Evolutionary conservation across 2,797 vertebrate species (phyloP), one percentile per base, ranked within the genome.

Genomic region (Falco columbarius): DNA sequence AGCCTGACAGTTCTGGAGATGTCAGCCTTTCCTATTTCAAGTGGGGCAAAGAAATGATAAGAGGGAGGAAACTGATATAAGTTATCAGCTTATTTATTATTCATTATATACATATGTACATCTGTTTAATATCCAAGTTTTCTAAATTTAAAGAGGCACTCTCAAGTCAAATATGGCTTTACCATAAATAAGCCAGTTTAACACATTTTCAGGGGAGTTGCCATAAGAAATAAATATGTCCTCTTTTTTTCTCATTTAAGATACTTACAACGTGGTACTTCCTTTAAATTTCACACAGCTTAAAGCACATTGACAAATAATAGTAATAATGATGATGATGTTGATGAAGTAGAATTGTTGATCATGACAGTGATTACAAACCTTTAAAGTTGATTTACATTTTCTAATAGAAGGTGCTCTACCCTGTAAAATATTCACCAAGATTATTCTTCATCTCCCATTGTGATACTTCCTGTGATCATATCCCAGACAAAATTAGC

Each of bases 401-500:
- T 97, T 96, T 90, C 56, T 80, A 75, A 71, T 32, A 84, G 52
- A 84, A 89, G 49, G 7, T 77, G 2, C 6, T 88, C 18, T 73
- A 51, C 3, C 6, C 6, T 79, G 14, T 59, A 70, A 63, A 71
- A 73, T 54, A 51, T 52, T 70, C 29, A 67, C 34, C 14, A 42
- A 68, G 51, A 30, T 62, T 66, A 67, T 81, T 89, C 34, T 89
- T 93, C 24, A 77, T 89, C 92, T 80, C 44, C 54, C 15, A 20
- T 51, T 82, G 75, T 89, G 74, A 90, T 97, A 85, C 20, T 56
- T 96, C 85, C 71, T 94, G 44, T 84, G 76, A 89, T 95, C 90
- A 71, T 92, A 96, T 68, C 94, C 81, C 86, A 95, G 95, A 93
- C 97, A 96, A 97, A 98, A 96, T 97, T 97, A 97, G 96, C 91